Evolutionary conservation across 2,888 invertebrate genomes (phyloP).

Genomic region (Lamproptera curius): DNA sequence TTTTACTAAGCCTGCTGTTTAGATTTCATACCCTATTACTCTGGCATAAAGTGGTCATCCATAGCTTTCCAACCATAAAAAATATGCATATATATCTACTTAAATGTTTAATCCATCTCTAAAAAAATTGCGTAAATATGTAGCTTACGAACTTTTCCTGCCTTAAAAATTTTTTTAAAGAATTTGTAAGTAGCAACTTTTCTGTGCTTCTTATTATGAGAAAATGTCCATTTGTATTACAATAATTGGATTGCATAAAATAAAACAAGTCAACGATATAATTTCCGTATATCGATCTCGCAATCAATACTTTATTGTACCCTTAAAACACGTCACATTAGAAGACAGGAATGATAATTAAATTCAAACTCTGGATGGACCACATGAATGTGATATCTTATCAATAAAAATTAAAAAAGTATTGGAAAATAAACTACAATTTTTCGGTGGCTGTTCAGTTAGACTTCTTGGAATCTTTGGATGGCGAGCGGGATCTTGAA

Average conservation of each 20-base stretch:
- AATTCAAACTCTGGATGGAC: slow-evolving; percentile 23
- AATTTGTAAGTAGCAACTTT: not conserved
- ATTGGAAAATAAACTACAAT: slow-evolving; percentile 28
- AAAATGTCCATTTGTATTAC: no score
- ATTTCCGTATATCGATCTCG: slow-evolving; percentile 54
- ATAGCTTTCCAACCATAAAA: no score
- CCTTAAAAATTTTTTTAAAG: no score
- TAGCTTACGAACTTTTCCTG: no score
- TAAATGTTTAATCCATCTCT: no score
- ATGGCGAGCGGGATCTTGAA: slow-evolving; percentile 68
- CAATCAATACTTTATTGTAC: slow-evolving; percentile 50
- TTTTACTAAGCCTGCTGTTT: no score
- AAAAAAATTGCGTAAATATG: no score
- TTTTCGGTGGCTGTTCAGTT: slow-evolving; percentile 39
- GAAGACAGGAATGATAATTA: slow-evolving; percentile 55
- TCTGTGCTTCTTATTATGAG: not conserved
- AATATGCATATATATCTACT: no score
- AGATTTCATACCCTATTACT: no score
- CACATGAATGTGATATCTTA: slow-evolving; percentile 23
- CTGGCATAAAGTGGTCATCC: no score
- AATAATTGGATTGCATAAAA: slow-evolving; percentile 13
- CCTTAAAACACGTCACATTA: slow-evolving; percentile 43
- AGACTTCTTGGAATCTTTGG: slow-evolving; percentile 73
- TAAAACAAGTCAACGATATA: slow-evolving; percentile 16
- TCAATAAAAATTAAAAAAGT: slow-evolving; percentile 22